Conservation (phyloP, 2,888 invertebrate genomes). For the Ichneumon xanthorius region DNA sequence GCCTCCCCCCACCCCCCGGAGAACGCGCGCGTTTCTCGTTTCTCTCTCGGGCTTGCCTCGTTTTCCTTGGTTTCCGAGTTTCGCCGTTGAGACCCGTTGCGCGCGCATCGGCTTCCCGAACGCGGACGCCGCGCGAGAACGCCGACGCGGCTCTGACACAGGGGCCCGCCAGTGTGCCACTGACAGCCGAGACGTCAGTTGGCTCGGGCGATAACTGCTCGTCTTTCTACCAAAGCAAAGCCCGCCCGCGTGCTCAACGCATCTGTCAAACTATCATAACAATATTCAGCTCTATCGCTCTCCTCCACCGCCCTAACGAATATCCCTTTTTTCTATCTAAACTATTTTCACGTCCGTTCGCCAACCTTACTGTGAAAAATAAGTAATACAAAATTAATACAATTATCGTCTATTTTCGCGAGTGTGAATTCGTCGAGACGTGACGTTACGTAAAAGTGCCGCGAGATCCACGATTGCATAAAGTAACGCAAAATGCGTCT, state of each 20-base stretch:
- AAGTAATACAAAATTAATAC: neutral
- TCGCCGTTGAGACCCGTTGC: slow-evolving; percentile 23
- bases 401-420: slow-evolving; percentile 14
- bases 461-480: slow-evolving; percentile 2
- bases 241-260: slow-evolving; percentile 68
- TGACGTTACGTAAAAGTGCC: slow-evolving; percentile 59
- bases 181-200: slow-evolving; percentile 80
- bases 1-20: neutral
- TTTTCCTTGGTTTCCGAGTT: slow-evolving; percentile 25
- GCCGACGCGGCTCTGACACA: slow-evolving; percentile 75
- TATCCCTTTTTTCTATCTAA: neutral
- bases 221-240: slow-evolving; percentile 60
- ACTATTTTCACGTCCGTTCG: slow-evolving; percentile 1
- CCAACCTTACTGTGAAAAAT: neutral
- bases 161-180: slow-evolving; percentile 72
- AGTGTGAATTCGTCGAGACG: slow-evolving; percentile 15
- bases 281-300: neutral
- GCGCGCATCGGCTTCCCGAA: slow-evolving; percentile 36
- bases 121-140: slow-evolving; percentile 64
- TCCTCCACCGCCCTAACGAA: neutral
- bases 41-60: neutral
- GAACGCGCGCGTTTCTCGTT: slow-evolving; percentile 37
- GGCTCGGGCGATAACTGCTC: slow-evolving; percentile 62
- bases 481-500: slow-evolving; percentile 8
- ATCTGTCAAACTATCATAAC: slow-evolving; percentile 69